These are phyloP conservation scores for Hypsibius dujardini DNA, from an alignment of 1,140 invertebrate genomes.

Conservation along the genomic window DNA sequence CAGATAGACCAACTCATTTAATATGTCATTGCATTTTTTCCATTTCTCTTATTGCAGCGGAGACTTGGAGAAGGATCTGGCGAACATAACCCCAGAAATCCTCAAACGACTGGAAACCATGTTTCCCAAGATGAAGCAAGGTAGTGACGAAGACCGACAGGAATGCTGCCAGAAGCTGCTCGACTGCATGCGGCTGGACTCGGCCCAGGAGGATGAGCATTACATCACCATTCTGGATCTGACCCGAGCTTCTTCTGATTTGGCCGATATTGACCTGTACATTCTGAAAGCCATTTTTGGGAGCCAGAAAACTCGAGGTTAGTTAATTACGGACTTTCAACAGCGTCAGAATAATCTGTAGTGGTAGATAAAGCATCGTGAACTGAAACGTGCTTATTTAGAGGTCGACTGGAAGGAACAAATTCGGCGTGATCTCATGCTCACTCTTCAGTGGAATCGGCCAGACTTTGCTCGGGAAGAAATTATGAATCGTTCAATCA, in stretches of 20 bases:
- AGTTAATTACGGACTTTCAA: background rate
- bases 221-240: constrained; percentile 33
- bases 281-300: background rate
- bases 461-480: constrained; percentile 14
- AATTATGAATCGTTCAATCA: background rate
- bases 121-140: constrained; percentile 8
- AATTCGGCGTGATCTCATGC: background rate
- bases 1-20: too few relatives aligned
- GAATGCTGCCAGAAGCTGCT: background rate
- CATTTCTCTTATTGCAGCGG: background rate
- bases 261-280: constrained; percentile 10
- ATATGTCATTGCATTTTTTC: too few relatives aligned
- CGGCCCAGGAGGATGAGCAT: constrained; percentile 28
- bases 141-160: background rate
- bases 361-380: too few relatives aligned
- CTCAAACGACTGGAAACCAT: background rate
- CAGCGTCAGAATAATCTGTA: background rate
- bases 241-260: background rate
- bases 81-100: constrained; percentile 4
- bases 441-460: constrained; percentile 8
- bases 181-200: background rate
- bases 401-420: constrained; percentile 15
- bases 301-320: background rate
- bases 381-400: background rate
- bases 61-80: background rate